These are phyloP conservation scores for Prolemur simus DNA, from an alignment of 2,113 vertebrate species.

Conservation along the genomic window DNA sequence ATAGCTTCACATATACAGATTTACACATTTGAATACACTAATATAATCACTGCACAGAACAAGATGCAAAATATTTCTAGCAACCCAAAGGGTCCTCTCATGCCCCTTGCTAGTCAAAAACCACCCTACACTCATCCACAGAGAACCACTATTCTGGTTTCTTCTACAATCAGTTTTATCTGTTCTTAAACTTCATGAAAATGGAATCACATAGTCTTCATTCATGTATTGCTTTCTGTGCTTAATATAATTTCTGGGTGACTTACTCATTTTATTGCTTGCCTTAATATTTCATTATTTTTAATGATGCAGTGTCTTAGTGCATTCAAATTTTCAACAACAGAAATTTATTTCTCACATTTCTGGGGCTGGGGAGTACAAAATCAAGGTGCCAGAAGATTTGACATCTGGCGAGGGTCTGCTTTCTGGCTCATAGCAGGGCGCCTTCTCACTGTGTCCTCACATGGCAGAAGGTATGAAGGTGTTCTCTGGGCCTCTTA, in stretches of 20 bases:
- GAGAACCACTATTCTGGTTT: too few species aligned
- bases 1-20: not conserved
- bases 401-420: not conserved
- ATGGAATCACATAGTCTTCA: not conserved
- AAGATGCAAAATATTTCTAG: not conserved
- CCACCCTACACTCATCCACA: not conserved
- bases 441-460: not conserved
- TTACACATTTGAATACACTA: not conserved
- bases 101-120: not conserved
- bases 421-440: not conserved
- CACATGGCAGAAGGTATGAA: not conserved
- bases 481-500: not conserved
- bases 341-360: not conserved
- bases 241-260: not conserved
- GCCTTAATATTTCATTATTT: not conserved
- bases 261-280: not conserved
- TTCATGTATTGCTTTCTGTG: not conserved
- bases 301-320: not conserved
- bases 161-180: not conserved
- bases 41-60: not conserved
- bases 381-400: not conserved
- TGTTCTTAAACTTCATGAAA: not conserved
- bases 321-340: not conserved
- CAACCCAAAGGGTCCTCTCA: not conserved
- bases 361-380: not conserved